Evolutionary conservation across 1,140 invertebrate genomes (phyloP).

Genomic region (Nilaparvata lugens): DNA sequence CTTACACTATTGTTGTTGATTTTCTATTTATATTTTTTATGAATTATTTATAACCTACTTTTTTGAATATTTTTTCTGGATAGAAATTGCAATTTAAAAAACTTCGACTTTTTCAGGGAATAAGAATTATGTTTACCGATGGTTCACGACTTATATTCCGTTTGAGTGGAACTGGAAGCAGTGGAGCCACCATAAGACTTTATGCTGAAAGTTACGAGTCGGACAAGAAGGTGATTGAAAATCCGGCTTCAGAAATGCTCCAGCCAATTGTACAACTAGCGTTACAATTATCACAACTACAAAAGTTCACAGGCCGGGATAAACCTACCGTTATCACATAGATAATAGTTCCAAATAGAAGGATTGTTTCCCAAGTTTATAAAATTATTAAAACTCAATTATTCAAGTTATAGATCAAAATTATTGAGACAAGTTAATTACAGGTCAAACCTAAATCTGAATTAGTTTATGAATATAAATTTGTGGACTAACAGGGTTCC

Average conservation of each 20-base stretch:
- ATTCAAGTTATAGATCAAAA: no score
- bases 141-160: slow-evolving; percentile 88
- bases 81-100: no score
- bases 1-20: no score
- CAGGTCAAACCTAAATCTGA: no score
- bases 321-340: slow-evolving; percentile 97
- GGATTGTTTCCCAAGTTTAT: not conserved
- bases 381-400: not conserved
- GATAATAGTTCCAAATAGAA: slow-evolving; percentile 25
- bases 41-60: no score
- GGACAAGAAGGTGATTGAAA: slow-evolving; percentile 47
- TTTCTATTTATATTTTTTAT: no score
- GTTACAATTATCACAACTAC: slow-evolving; percentile 72
- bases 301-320: slow-evolving; percentile 75
- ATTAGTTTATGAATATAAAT: no score
- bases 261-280: slow-evolving; percentile 83
- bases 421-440: no score
- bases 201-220: slow-evolving; percentile 87
- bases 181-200: slow-evolving; percentile 89
- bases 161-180: slow-evolving; percentile 94
- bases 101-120: slow-evolving; percentile 56
- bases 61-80: no score
- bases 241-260: slow-evolving; percentile 72
- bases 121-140: slow-evolving; percentile 88
- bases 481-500: no score